Conservation (phyloP, 2,888 invertebrate genomes). For the Pristionchus arcanus region DNA sequence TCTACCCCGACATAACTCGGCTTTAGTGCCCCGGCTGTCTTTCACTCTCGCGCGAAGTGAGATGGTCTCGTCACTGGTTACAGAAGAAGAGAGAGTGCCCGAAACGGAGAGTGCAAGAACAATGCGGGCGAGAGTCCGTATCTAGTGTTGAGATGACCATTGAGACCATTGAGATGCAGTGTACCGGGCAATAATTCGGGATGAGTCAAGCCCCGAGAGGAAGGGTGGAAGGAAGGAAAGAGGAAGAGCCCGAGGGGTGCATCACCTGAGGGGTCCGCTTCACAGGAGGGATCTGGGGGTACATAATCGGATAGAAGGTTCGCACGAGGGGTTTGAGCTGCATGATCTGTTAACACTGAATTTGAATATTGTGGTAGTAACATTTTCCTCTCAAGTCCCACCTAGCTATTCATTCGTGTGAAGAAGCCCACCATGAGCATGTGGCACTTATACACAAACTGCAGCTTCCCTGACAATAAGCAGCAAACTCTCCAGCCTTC, state of each 20-base stretch:
- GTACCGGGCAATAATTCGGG: constrained; percentile 33
- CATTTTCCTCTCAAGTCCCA: no score
- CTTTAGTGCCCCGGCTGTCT: not conserved
- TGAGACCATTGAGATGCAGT: constrained; percentile 49
- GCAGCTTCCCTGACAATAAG: not conserved
- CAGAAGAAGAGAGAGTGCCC: not conserved
- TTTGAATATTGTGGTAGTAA: no score
- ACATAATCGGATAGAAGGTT: no score
- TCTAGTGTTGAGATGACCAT: constrained; percentile 44
- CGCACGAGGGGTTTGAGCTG: no score
- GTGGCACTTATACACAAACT: not conserved
- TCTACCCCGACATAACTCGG: not conserved
- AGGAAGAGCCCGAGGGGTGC: not conserved
- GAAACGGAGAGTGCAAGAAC: not conserved
- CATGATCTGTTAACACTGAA: no score
- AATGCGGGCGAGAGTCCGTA: constrained; percentile 24
- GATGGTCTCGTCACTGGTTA: not conserved
- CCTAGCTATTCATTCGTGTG: no score
- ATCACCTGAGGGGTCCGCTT: not conserved
- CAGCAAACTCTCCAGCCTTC: not conserved
- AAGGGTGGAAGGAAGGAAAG: not conserved
- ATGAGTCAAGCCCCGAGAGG: constrained; percentile 17
- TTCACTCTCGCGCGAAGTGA: not conserved
- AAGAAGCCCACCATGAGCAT: not conserved
- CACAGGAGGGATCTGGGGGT: no score